Percentiles rank a stretch among this genome's conserved stretches.
These are phyloP conservation scores for Acropternis orthonyx DNA, from an alignment of 2,797 vertebrate genomes.

Conservation along the genomic window DNA sequence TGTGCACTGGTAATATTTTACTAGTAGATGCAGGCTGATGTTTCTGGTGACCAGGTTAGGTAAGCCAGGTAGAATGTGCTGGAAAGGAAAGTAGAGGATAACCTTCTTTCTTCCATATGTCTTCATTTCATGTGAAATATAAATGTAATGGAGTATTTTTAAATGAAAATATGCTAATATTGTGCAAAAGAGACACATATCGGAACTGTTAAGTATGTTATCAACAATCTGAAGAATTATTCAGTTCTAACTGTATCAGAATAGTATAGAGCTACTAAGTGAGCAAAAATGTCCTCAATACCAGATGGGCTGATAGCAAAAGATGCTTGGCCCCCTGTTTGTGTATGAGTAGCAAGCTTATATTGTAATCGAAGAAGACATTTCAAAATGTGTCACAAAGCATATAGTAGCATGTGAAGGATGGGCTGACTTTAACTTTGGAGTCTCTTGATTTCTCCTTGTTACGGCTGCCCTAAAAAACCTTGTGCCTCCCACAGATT, in stretches of 20 bases:
- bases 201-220: neutral
- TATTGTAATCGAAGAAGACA: neutral
- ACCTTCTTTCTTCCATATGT: neutral
- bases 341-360: neutral
- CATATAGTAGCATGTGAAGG: neutral
- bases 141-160: neutral
- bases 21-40: neutral
- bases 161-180: neutral
- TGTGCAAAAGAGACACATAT: neutral
- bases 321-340: neutral
- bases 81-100: neutral
- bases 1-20: neutral
- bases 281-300: neutral
- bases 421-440: constrained; percentile 25
- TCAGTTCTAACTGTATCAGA: neutral
- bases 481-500: neutral
- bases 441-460: constrained; percentile 36
- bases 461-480: constrained; percentile 41
- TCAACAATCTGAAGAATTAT: neutral
- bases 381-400: constrained; percentile 2
- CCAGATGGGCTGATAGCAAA: neutral
- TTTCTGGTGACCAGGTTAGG: neutral
- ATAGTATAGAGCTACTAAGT: neutral
- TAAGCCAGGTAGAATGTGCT: neutral
- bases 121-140: neutral